phyloP scores from a whole-genome alignment of 2,113 vertebrate genomes.

The Gasterosteus aculeatus region DNA sequence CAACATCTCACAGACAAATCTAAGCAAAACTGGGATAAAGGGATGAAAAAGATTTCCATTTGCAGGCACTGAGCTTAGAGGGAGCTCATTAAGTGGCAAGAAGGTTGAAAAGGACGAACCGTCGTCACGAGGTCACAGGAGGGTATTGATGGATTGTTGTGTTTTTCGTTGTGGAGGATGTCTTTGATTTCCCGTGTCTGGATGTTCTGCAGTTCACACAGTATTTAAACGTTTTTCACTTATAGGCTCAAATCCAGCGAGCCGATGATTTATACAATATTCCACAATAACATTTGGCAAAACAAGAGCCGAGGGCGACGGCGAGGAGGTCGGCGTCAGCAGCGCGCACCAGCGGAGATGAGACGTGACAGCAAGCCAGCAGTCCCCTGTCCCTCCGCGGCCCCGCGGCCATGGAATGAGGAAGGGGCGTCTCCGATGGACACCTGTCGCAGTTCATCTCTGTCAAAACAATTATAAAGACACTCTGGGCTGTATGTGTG shows the following conservation, averaged over 20 bases:
- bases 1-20: slow-evolving; percentile 41
- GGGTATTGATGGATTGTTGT: background rate
- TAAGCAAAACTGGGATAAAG: slow-evolving; percentile 22
- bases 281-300: slow-evolving; percentile 47
- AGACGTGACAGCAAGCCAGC: slow-evolving; percentile 50
- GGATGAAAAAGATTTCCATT: background rate
- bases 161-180: background rate
- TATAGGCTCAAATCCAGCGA: background rate
- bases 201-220: background rate
- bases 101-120: background rate
- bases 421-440: slow-evolving; percentile 56
- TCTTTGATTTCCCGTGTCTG: background rate
- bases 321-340: slow-evolving; percentile 48
- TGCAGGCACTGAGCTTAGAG: background rate
- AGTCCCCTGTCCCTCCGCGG: slow-evolving; percentile 17
- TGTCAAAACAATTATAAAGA: slow-evolving; percentile 37
- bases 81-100: background rate
- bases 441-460: slow-evolving; percentile 65
- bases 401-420: slow-evolving; percentile 29
- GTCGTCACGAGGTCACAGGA: background rate
- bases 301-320: slow-evolving; percentile 30
- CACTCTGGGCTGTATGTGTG: slow-evolving; percentile 9
- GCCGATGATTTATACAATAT: slow-evolving; percentile 15
- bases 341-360: slow-evolving; percentile 51
- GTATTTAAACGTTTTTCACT: background rate